Evolutionary conservation across 2,113 vertebrate species (phyloP).

Genomic region (Melozone crissalis): DNA sequence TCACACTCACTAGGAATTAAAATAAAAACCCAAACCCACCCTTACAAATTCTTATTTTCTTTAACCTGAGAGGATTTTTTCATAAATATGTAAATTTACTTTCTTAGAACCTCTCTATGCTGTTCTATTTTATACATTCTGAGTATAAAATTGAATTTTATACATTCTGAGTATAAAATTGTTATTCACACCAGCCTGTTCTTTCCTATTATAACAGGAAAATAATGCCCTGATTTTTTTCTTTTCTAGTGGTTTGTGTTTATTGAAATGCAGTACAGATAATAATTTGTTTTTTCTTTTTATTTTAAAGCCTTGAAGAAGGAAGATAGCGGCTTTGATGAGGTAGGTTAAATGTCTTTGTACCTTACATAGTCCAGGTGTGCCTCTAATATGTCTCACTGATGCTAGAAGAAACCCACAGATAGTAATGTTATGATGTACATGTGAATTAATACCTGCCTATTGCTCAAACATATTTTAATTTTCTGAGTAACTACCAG

Average conservation of each 20-base stretch:
- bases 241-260: background rate
- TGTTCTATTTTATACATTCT: conserved; percentile 52
- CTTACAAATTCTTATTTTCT: background rate
- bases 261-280: conserved; percentile 43
- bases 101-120: conserved; percentile 28
- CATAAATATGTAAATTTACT: conserved; percentile 65
- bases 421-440: background rate
- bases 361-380: background rate
- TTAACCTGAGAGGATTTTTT: conserved; percentile 49
- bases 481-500: background rate
- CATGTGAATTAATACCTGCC: background rate
- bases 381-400: background rate
- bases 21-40: background rate
- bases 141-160: conserved; percentile 41
- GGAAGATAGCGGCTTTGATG: conserved; percentile 92
- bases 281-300: conserved; percentile 70
- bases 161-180: conserved; percentile 54
- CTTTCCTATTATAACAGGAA: conserved; percentile 53
- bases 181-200: conserved; percentile 39
- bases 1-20: background rate
- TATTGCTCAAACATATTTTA: background rate
- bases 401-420: background rate
- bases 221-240: background rate
- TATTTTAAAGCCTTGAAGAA: conserved; percentile 93
- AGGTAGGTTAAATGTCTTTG: conserved; percentile 81